phyloP scores from a whole-genome alignment of 30 jellyfish, hydroid and myxozoan species.

The Hydractinia symbiolongicarpus region DNA sequence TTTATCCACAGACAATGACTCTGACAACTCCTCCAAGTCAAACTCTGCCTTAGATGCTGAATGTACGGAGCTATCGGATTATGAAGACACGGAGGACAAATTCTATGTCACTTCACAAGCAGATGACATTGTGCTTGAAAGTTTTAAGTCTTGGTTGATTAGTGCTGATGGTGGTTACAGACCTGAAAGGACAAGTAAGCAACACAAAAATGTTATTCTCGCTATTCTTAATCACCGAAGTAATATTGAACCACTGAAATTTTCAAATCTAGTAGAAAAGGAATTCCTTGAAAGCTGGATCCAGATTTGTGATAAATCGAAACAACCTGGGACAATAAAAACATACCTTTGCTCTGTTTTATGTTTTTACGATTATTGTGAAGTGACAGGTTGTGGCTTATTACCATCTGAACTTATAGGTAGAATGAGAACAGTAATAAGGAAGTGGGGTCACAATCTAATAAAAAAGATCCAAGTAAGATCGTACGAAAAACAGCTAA shows the following conservation, averaged over 20 bases:
- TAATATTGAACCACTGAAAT: background rate
- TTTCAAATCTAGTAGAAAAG: slow-evolving; percentile 2
- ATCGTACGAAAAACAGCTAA: background rate
- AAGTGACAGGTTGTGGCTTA: background rate
- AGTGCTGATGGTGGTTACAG: slow-evolving; percentile 16
- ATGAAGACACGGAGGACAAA: background rate
- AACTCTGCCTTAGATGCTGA: no score
- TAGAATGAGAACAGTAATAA: slow-evolving; percentile 3
- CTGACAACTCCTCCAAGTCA: no score
- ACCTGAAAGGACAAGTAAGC: slow-evolving; percentile 5
- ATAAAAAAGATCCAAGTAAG: background rate
- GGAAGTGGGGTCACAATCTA: background rate
- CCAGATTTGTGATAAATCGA: background rate
- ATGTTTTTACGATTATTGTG: slow-evolving; percentile 8
- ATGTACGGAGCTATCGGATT: background rate
- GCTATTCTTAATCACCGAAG: background rate
- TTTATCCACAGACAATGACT: no score
- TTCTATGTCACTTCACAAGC: slow-evolving; percentile 4
- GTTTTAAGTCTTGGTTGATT: background rate
- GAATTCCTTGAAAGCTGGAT: slow-evolving; percentile 1
- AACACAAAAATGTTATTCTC: background rate
- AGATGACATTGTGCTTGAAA: slow-evolving; percentile 15
- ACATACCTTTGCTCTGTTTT: slow-evolving; percentile 2
- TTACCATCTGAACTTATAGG: background rate
- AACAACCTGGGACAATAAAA: slow-evolving; percentile 12